Percentiles rank a stretch among this genome's conserved stretches.
Evolutionary conservation across 2,113 vertebrate genomes (phyloP).

Genomic region (Psilopsiagon aymara): DNA sequence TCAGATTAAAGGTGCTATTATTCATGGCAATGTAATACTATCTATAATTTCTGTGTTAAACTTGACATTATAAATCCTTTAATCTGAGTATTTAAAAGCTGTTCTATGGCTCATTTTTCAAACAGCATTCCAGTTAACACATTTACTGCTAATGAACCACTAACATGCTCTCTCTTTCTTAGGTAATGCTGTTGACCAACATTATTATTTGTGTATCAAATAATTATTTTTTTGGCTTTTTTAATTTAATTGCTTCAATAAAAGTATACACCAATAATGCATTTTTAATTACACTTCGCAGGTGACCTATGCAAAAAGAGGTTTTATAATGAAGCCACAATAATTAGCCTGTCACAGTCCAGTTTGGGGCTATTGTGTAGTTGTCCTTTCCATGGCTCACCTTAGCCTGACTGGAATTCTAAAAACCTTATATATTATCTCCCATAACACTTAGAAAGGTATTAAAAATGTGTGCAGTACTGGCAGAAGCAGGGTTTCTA

Average conservation of each 20-base stretch:
- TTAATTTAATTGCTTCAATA: slow-evolving; percentile 99
- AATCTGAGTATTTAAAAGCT: slow-evolving; percentile 92
- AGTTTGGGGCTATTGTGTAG: slow-evolving; percentile 94
- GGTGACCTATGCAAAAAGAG: slow-evolving; percentile 97
- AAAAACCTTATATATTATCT: slow-evolving; percentile 87
- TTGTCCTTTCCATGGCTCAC: slow-evolving; percentile 87
- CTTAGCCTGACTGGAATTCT: slow-evolving; percentile 88
- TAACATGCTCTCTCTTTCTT: slow-evolving; percentile 84
- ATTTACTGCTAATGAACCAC: slow-evolving; percentile 87
- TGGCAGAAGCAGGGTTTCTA: slow-evolving; percentile 83
- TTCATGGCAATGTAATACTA: slow-evolving; percentile 80
- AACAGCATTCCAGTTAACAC: slow-evolving; percentile 86
- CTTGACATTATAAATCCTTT: slow-evolving; percentile 97
- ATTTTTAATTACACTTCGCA: slow-evolving; percentile 99
- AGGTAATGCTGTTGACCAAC: slow-evolving; percentile 98
- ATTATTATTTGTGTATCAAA: slow-evolving; percentile 94
- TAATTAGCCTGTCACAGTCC: slow-evolving; percentile 98
- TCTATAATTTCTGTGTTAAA: slow-evolving; percentile 90
- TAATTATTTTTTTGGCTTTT: slow-evolving; percentile 95
- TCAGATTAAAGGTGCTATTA: slow-evolving; percentile 86
- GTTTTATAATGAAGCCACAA: slow-evolving; percentile 94
- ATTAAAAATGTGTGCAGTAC: slow-evolving; percentile 84
- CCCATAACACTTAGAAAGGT: slow-evolving; percentile 84
- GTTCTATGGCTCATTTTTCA: slow-evolving; percentile 91
- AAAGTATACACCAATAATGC: slow-evolving; percentile 95